phyloP scores from a whole-genome alignment of 2,113 vertebrate genomes.

The Micronisus gabar region DNA sequence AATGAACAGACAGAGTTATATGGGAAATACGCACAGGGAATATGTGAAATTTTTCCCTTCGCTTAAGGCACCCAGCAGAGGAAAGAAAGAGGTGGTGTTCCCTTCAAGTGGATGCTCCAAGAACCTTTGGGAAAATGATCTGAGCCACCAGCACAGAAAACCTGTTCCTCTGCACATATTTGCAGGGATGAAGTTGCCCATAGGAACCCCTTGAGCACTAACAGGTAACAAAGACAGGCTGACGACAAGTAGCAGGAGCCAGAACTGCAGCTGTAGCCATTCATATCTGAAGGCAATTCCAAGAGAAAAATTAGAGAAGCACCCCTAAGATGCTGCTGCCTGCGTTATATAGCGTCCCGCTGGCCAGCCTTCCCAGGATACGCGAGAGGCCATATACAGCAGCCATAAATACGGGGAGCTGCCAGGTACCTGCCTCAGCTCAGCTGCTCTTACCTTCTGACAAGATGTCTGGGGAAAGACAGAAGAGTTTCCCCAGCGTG shows the following conservation, averaged over 20 bases:
- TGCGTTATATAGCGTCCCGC: rapidly evolving
- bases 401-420: neutral
- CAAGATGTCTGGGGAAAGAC: neutral
- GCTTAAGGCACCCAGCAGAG: neutral
- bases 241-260: neutral
- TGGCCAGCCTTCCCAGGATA: neutral
- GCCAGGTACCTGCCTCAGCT: neutral
- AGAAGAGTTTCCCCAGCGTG: neutral
- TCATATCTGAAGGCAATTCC: neutral
- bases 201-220: neutral
- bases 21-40: neutral
- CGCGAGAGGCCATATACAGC: rapidly evolving
- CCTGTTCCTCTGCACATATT: neutral
- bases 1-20: neutral
- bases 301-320: neutral
- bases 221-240: neutral
- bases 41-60: neutral
- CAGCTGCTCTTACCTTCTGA: neutral
- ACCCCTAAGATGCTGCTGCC: neutral
- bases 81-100: neutral
- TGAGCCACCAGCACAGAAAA: neutral
- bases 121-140: neutral
- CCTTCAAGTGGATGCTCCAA: neutral
- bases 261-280: neutral
- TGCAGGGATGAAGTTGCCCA: neutral